These are phyloP conservation scores for Philonicus albiceps DNA, from an alignment of 2,888 invertebrate genomes.

Conservation along the genomic window DNA sequence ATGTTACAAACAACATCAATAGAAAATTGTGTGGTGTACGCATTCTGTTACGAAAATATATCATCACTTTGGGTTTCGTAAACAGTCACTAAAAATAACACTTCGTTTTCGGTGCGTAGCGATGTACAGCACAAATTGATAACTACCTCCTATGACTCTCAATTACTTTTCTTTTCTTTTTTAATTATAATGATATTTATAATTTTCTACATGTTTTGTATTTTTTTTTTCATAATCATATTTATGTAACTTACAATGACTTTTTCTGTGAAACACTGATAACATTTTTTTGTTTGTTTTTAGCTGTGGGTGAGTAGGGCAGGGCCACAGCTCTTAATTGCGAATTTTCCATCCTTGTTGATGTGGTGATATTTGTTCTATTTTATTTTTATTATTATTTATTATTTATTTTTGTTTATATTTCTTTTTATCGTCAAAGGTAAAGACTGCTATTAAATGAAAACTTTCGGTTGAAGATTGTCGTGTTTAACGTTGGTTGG, in stretches of 20 bases:
- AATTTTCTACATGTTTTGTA: neutral
- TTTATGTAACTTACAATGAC: neutral
- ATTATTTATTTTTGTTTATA: neutral
- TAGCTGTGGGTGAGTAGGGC: neutral
- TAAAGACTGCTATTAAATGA: neutral
- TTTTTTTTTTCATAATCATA: neutral
- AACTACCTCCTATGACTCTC: neutral
- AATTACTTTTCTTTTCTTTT: neutral
- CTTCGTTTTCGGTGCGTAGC: slow-evolving; percentile 2
- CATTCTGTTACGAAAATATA: slow-evolving; percentile 28
- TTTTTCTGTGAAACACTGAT: slow-evolving; percentile 1
- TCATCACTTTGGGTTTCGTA: slow-evolving; percentile 1
- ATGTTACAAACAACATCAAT: slow-evolving; percentile 38
- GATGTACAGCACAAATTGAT: slow-evolving; percentile 1
- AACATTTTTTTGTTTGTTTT: neutral
- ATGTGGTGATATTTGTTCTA: neutral
- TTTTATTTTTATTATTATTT: neutral
- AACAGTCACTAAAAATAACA: slow-evolving; percentile 35
- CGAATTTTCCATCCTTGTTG: neutral
- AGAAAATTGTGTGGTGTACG: slow-evolving; percentile 35
- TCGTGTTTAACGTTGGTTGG: slow-evolving; percentile 18
- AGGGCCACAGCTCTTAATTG: neutral
- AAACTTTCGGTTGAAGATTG: slow-evolving; percentile 16
- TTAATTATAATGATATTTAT: neutral
- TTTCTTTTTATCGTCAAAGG: neutral